Conservation (phyloP, 1,140 invertebrate genomes). For the Temnothorax longispinosus region DNA sequence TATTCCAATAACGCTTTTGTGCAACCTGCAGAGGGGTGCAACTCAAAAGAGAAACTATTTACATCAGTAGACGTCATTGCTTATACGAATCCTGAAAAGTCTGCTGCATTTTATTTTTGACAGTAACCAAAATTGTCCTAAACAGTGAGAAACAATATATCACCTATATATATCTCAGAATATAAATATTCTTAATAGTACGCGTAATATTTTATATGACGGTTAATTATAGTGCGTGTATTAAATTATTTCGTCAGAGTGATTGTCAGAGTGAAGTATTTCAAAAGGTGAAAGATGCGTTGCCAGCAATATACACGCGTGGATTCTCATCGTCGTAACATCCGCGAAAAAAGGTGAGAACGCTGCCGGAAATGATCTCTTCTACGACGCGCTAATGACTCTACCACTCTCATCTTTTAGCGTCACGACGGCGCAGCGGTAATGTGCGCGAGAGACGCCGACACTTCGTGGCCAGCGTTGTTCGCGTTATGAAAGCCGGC, state of each 20-base stretch:
- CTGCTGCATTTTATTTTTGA: conserved; percentile 1
- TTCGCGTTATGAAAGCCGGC: conserved; percentile 53
- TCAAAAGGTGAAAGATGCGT: conserved; percentile 13
- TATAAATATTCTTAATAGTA: not conserved
- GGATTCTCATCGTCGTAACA: conserved; percentile 33
- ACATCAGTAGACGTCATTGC: not conserved
- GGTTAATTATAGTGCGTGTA: not conserved
- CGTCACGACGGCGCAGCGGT: not conserved
- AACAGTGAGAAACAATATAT: too few species aligned
- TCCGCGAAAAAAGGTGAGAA: not conserved
- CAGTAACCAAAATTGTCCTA: not conserved
- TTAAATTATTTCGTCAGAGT: not conserved
- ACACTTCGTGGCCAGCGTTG: conserved; percentile 35
- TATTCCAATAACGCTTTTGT: conserved; percentile 47
- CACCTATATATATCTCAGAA: not conserved
- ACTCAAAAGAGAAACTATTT: conserved; percentile 1
- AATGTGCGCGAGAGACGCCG: conserved; percentile 20
- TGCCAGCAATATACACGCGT: conserved; percentile 10
- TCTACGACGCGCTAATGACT: conserved; percentile 64
- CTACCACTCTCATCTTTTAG: conserved; percentile 65
- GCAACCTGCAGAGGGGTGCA: not conserved
- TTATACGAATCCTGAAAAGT: conserved; percentile 5
- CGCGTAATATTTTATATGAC: conserved; percentile 7
- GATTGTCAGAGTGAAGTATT: not conserved
- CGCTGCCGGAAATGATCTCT: conserved; percentile 62